Base-by-base conservation (phyloP, 2,113 vertebrate genomes). In the Pantherophis guttatus region DNA sequence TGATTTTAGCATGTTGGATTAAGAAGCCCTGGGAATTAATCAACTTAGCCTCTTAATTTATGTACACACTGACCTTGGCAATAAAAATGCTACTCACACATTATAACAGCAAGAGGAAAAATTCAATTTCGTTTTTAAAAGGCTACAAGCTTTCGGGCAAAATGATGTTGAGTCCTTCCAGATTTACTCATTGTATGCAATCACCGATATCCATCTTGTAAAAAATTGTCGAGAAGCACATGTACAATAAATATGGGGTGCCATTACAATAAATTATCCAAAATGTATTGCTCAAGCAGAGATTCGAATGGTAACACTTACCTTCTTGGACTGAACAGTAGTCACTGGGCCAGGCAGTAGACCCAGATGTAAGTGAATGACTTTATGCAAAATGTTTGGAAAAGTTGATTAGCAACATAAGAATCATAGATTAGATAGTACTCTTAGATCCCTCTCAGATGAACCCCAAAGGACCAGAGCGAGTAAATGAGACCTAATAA, bases 121-220 rank as follows among this genome's bases (percentile, higher is more conserved):
- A 62, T 88, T 90, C 90, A 95, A 94, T 94, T 95, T 94, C 91
- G 58, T 26, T 94, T 95, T 94, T 95, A 94, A 94, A 87, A 93
- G 91, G 92, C 93, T 94, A 92, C 21, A 52, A 81, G 90, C 92
- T 95, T 95, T 95, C 88, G 92, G 24, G 57, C 12, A 94, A 33
- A 94, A 92, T 92, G 90, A 95, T 94, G 65, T 93, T 90, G 19
- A 95, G 39, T 29, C 57, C 93, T 50, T 91, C 93, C 85, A 94
- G n/a, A 75, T 21, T 93, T 95, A 92, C 62, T 93, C 89, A n/a
- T 13, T 92, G 75, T 93, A 95, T 91, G 87, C 93, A 96, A 96
- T 96, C 88, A 95, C 89, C 90, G 39, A 11, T n/a, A 95, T 96
- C 96, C 95, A 50, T 96, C 94, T 94, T 93, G 29, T 57, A 91